Conservation (phyloP, 2,113 vertebrate species). For the Regulus satrapa region DNA sequence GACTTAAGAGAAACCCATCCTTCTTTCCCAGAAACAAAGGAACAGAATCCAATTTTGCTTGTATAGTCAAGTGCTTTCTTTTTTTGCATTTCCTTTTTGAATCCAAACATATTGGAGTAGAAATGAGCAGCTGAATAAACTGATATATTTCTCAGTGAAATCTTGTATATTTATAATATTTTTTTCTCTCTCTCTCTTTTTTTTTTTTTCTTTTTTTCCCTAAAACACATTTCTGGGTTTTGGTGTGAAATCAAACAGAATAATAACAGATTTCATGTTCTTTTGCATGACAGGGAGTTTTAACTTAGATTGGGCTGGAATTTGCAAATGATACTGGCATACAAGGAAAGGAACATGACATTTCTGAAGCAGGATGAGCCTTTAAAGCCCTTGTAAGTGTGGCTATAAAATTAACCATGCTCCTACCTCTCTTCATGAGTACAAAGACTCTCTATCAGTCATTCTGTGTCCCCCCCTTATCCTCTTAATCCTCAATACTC, state of each 20-base stretch:
- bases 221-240: neutral
- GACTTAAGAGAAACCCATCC: neutral
- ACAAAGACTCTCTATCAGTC: neutral
- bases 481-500: neutral
- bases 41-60: neutral
- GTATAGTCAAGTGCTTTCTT: neutral
- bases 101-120: neutral
- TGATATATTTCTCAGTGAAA: neutral
- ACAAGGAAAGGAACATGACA: neutral
- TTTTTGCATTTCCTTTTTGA: neutral
- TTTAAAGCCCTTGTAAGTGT: neutral
- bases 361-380: neutral
- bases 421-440: neutral
- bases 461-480: neutral
- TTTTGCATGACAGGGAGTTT: neutral
- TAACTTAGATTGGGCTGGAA: neutral
- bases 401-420: neutral
- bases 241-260: neutral
- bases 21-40: neutral
- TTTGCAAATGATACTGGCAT: neutral
- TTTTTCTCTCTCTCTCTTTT: neutral
- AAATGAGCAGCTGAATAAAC: neutral
- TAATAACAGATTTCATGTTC: neutral
- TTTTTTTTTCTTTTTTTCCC: rapidly evolving
- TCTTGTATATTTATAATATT: neutral